These are phyloP conservation scores for Onychostoma macrolepis DNA, from an alignment of 2,113 vertebrate species.

Conservation along the genomic window DNA sequence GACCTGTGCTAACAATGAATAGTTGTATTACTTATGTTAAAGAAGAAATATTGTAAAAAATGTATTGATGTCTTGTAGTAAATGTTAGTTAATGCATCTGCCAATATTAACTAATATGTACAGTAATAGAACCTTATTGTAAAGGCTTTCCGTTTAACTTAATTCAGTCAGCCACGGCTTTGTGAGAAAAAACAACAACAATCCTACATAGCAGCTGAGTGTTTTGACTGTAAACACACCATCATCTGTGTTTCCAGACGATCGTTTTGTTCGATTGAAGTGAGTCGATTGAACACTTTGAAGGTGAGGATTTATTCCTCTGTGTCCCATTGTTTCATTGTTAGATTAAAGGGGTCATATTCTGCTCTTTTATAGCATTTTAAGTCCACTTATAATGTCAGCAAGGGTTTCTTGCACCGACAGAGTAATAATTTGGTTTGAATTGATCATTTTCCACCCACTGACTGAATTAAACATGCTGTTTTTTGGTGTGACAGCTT, in stretches of 20 bases:
- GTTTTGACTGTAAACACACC: background rate
- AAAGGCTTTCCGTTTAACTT: background rate
- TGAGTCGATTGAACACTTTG: background rate
- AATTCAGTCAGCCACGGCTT: background rate
- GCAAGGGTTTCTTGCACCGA: background rate
- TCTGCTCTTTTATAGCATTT: slow-evolving; percentile 10
- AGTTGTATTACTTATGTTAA: no score
- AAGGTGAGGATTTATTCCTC: background rate
- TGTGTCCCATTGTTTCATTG: background rate
- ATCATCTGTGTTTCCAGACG: background rate
- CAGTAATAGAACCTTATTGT: no score
- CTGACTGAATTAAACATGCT: background rate
- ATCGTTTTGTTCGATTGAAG: background rate
- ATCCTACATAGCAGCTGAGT: background rate
- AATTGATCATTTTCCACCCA: background rate
- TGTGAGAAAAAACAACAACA: background rate
- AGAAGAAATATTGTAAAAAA: no score
- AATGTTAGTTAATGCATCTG: background rate
- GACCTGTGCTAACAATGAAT: no score
- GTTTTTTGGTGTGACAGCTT: background rate
- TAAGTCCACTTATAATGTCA: background rate
- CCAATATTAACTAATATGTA: no score
- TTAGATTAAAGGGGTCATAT: background rate
- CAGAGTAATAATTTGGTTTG: background rate
- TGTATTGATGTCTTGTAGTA: background rate